Base-by-base conservation (phyloP, 1,140 invertebrate genomes). In the Sarcophaga peregrina region DNA sequence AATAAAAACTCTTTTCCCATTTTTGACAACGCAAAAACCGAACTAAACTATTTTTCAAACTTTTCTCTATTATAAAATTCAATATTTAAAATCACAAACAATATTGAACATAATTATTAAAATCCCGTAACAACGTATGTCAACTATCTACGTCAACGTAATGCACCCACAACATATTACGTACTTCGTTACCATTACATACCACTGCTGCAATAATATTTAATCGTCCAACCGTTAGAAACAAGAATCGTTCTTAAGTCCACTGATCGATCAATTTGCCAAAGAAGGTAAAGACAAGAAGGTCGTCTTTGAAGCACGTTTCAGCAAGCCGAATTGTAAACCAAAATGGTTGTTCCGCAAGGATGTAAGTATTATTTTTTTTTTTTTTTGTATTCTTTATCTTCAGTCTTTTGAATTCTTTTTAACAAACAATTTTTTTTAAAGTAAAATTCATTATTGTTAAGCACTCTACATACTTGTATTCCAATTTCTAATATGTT, bases 271-370 rank as follows among this genome's bases (percentile, higher is more conserved):
- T 92, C 94, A 97, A 91, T 96, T 96, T 88, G 96, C 96, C 72
- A 98, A 98, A 89, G 98, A 99, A 93, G 98, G 97, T 85, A 99
- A 98, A 92, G 98, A 99, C 90, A 98, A 98, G 90, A 97, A 97
- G 90, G 95, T 96, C 82, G 92, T 94, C 9, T 97, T 98, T 87
- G 97, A 98, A 91, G 95, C 94, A 73, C 95, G 96, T 86, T 98
- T 98, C 91, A 96, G 96, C 78, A 98, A 97, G 91, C 93, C 95
- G 11, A 97, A 98, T 90, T 93, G 94, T 86, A 98, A 98, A 91
- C 96, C 96, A 7, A 97, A 96, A 92, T 98, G 97, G 97, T 95
- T 94, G 86, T 96, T 96, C 92, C 94, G 96, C 84, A 97, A 97
- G 92, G 96, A 97, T 92, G 96, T 97, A 93, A 94, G 96, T 94